Evolutionary conservation across 2,888 invertebrate species (phyloP).

Genomic region (Nephrotoma flavescens): DNA sequence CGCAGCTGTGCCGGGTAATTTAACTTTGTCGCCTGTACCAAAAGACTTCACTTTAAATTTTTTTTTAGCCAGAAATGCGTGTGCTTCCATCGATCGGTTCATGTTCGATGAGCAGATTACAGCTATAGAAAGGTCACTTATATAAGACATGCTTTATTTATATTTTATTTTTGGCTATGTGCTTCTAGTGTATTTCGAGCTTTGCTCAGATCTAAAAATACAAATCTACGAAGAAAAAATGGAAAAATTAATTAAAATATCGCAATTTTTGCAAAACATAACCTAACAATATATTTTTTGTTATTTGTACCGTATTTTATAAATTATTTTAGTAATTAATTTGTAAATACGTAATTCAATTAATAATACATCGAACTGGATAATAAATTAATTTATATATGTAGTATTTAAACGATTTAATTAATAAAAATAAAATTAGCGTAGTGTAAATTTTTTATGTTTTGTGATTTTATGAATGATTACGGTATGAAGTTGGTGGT

Average conservation of each 20-base stretch:
- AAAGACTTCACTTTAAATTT: conserved; percentile 91
- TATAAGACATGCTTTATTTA: conserved; percentile 20
- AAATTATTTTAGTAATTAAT: not conserved
- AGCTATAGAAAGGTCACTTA: conserved; percentile 56
- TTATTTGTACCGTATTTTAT: not conserved
- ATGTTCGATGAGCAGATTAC: conserved; percentile 99
- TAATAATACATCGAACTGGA: not conserved
- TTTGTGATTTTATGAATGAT: not conserved
- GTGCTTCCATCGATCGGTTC: conserved; percentile 99
- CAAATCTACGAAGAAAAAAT: not conserved
- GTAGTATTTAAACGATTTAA: not conserved
- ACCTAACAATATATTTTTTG: not conserved
- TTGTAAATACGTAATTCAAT: not conserved
- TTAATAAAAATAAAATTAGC: not conserved
- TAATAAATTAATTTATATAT: not conserved
- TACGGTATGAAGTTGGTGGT: not conserved
- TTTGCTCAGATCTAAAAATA: not conserved
- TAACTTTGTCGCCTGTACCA: conserved; percentile 90
- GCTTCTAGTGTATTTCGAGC: not conserved
- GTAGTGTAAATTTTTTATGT: not conserved
- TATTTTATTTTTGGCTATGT: not conserved
- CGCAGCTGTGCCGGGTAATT: conserved; percentile 86
- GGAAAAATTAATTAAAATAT: not conserved
- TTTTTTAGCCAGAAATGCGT: conserved; percentile 92
- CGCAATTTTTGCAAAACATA: not conserved